A percentile compares a stretch with the other conserved stretches of the same genome.
phyloP scores from a whole-genome alignment of 2,797 vertebrate species.

The Xerus rutilus region DNA sequence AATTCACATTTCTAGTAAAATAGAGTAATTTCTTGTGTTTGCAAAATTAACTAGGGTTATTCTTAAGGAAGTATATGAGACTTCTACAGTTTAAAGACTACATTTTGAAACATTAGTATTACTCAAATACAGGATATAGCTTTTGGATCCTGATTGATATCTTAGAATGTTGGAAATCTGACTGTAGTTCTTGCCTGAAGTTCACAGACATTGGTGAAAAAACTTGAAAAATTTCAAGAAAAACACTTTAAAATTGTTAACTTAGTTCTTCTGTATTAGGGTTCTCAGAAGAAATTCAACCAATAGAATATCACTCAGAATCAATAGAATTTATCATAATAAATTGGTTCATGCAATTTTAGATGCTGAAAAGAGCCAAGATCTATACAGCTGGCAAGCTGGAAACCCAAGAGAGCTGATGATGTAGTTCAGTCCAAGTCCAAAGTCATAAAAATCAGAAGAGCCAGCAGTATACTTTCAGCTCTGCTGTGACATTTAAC shows the following conservation, averaged over 20 bases:
- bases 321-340: not conserved
- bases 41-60: not conserved
- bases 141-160: not conserved
- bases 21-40: not conserved
- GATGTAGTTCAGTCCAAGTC: not conserved
- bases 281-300: not conserved
- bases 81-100: not conserved
- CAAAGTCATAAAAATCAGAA: not conserved
- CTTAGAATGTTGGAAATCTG: not conserved
- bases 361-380: not conserved
- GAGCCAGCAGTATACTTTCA: not conserved
- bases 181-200: not conserved
- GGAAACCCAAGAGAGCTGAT: not conserved
- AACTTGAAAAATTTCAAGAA: not conserved
- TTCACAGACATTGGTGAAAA: not conserved
- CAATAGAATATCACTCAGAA: not conserved
- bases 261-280: not conserved
- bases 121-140: not conserved
- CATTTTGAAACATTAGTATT: not conserved
- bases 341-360: not conserved
- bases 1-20: not conserved
- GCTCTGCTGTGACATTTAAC: not conserved
- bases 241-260: not conserved
- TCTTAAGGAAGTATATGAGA: not conserved
- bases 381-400: not conserved